Percentiles rank a stretch among this genome's conserved stretches.
phyloP scores from a whole-genome alignment of 2,797 vertebrate species.

The Liasis olivaceus region DNA sequence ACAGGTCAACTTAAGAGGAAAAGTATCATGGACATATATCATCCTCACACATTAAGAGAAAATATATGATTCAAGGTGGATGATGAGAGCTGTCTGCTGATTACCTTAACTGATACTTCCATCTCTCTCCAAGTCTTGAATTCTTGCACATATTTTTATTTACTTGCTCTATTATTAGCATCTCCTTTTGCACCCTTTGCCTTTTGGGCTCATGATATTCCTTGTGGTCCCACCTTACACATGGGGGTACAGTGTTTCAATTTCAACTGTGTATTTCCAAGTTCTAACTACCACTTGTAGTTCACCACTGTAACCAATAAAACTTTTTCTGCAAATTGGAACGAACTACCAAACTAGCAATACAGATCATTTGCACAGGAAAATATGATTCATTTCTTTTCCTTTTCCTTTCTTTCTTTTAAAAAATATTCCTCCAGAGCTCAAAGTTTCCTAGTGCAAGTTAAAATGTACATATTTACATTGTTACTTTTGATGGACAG shows the following conservation, averaged over 20 bases:
- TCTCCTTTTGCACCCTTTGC: neutral
- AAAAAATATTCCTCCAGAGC: neutral
- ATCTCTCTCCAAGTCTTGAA: neutral
- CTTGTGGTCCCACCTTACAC: neutral
- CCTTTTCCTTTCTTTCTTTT: neutral
- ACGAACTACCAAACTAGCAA: slow-evolving; percentile 53
- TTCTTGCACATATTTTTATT: neutral
- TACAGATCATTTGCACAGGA: slow-evolving; percentile 66
- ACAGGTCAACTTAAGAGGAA: neutral
- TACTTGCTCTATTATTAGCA: neutral
- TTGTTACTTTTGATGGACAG: slow-evolving; percentile 80
- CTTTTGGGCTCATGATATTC: neutral
- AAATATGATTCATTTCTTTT: slow-evolving; percentile 54
- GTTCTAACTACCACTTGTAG: neutral
- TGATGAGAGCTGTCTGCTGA: neutral
- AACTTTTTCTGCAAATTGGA: slow-evolving; percentile 44
- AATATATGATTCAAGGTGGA: neutral
- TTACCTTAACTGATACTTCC: neutral
- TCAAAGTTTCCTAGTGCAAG: slow-evolving; percentile 63
- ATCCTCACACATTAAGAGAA: neutral
- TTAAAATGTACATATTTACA: slow-evolving; percentile 68
- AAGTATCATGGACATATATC: neutral
- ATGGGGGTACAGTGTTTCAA: neutral
- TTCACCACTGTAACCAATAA: neutral
- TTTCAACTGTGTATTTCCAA: slow-evolving; percentile 38